A percentile compares a stretch with the other conserved stretches of the same genome.
Evolutionary conservation across 2,888 invertebrate species (phyloP).

Genomic region (Choristoneura rosaceana): DNA sequence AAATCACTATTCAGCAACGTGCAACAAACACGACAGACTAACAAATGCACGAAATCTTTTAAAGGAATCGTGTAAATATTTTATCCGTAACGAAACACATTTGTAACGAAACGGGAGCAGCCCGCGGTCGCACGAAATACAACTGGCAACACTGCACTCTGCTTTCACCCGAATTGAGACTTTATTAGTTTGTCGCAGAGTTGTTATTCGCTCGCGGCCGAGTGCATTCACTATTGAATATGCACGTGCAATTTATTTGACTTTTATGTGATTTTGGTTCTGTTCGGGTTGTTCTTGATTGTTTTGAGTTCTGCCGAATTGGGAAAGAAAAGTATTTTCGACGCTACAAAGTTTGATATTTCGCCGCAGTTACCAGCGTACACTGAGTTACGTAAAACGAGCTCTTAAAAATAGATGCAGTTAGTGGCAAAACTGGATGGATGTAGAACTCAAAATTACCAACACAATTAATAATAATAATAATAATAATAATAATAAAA

Average conservation of each 20-base stretch:
- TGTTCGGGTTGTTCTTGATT: constrained; percentile 14
- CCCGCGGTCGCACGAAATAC: constrained; percentile 26
- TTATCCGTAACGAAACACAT: constrained; percentile 41
- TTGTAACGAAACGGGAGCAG: constrained; percentile 37
- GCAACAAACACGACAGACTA: constrained; percentile 24
- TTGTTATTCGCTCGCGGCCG: neutral
- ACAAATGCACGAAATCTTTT: constrained; percentile 40
- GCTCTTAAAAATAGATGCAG: too few relatives aligned
- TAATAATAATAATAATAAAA: too few relatives aligned
- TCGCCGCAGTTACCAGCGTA: too few relatives aligned
- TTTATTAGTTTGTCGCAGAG: neutral
- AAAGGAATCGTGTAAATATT: constrained; percentile 40
- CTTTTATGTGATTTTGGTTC: constrained; percentile 33
- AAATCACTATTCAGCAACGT: constrained; percentile 17
- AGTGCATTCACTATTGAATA: constrained; percentile 31
- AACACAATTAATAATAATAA: too few relatives aligned
- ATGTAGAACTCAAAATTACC: too few relatives aligned
- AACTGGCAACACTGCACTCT: constrained; percentile 11
- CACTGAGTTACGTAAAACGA: too few relatives aligned
- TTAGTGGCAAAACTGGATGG: too few relatives aligned
- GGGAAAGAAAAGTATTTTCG: neutral
- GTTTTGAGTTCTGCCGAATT: constrained; percentile 6
- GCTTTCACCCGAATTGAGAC: constrained; percentile 19
- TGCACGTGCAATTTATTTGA: constrained; percentile 33
- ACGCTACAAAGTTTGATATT: too few relatives aligned